A percentile compares a stretch with the other conserved stretches of the same genome.
Evolutionary conservation across 2,797 vertebrate species (phyloP).

Genomic region (Phataginus tetradactyla): DNA sequence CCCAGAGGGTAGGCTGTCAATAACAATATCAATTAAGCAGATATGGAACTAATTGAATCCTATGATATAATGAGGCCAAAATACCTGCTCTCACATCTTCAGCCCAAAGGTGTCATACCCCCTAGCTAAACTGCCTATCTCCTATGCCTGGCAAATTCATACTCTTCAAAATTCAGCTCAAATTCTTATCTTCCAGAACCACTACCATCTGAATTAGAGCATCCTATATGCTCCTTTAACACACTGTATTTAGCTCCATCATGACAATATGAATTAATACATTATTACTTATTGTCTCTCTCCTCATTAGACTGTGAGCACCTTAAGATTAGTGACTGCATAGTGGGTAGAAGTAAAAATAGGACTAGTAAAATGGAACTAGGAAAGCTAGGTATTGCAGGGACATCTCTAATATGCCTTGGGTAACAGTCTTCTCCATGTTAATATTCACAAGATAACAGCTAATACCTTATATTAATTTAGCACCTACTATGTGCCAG

Average conservation of each 20-base stretch:
- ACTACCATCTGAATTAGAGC: neutral
- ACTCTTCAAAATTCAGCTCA: slow-evolving; percentile 30
- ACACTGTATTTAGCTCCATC: neutral
- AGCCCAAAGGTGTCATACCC: neutral
- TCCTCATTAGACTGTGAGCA: neutral
- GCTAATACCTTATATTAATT: neutral
- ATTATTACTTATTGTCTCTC: neutral
- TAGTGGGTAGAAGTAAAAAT: neutral
- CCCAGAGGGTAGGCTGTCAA: neutral
- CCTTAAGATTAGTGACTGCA: neutral
- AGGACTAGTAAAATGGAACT: neutral
- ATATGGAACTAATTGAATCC: neutral
- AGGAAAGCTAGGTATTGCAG: neutral
- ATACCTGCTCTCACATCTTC: neutral
- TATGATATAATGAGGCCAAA: neutral
- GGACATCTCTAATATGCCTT: neutral
- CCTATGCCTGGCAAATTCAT: neutral
- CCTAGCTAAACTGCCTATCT: neutral
- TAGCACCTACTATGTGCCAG: neutral
- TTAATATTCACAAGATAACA: neutral
- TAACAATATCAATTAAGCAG: neutral
- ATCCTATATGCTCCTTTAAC: neutral
- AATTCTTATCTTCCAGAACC: neutral
- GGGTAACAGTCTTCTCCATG: neutral
- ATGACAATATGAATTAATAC: neutral